Base-by-base conservation (phyloP, 1,140 invertebrate genomes). In the Ooceraea biroi region DNA sequence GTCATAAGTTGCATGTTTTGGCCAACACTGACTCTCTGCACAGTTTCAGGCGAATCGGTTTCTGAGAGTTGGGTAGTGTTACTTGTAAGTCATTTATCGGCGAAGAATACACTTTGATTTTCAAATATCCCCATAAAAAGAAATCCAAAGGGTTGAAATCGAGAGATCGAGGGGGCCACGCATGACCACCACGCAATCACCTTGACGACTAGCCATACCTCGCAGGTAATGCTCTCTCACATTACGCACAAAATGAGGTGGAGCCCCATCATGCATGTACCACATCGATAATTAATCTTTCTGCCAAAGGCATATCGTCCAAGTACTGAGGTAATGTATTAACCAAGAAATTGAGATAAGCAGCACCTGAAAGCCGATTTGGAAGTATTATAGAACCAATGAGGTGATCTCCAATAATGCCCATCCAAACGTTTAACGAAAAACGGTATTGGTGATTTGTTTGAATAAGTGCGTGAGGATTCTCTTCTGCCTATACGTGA, bases 281-380 rank as follows among this genome's bases (percentile, higher is more conserved):
- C 41, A 69, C 41, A n/a, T n/a, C n/a, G n/a, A n/a, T n/a, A n/a
- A n/a, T n/a, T n/a, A n/a, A 69, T 65, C 61, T 17, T 41, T 65
- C 30, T 10, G 61, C 36, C 19, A 69, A 27, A 69, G 25, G 41
- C 17, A 25, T 69, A 69, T 69, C 3, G 2, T 69, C 30, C n/a
- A 48, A 69, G 65, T 46, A 41, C 30, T 12, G 41, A 46, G n/a
- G n/a, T 69, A 69, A 27, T 69, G 25, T 50, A 69, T 65, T 69
- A 10, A 69, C 41, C 46, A 69, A 69, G 25, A 69, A 69, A 50
- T 69, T 44, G 17, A 69, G 46, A 73, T 58, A 72, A 0, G 27
- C 27, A 55, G 30, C 22, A 52, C 11, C 12, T 57, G 27, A 72
- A 73, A 55, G 36, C 69, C 22, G 65, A 69, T 69, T 69, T 50